Conservation (phyloP, 2,888 invertebrate genomes). For the Drosophila trichaetosa region DNA sequence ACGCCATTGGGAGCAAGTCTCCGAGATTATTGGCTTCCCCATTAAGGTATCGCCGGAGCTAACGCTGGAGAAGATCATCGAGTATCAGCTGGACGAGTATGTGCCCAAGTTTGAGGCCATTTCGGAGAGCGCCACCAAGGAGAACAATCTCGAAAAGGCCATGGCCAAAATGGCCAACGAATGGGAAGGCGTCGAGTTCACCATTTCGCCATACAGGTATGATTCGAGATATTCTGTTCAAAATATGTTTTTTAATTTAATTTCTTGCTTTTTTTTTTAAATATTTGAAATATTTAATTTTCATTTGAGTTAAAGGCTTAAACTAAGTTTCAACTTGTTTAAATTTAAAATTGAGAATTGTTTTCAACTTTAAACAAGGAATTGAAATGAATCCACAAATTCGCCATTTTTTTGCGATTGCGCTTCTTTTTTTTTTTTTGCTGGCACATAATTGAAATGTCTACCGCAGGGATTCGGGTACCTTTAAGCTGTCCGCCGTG, state of each 20-base stretch:
- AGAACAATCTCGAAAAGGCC: constrained; percentile 95
- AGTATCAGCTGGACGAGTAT: constrained; percentile 95
- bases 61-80: constrained; percentile 94
- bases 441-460: constrained; percentile 47
- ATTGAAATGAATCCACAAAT: neutral
- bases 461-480: constrained; percentile 91
- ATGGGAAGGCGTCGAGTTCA: constrained; percentile 93
- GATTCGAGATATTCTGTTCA: neutral
- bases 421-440: neutral
- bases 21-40: constrained; percentile 97
- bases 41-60: constrained; percentile 93
- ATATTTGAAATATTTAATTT: neutral
- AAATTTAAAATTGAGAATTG: neutral
- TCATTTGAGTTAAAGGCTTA: neutral
- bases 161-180: constrained; percentile 95
- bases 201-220: constrained; percentile 88
- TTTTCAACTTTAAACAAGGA: neutral
- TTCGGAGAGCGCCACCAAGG: constrained; percentile 97
- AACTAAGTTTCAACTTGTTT: neutral
- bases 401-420: neutral
- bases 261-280: neutral
- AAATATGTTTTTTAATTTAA: neutral
- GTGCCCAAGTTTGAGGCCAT: constrained; percentile 95
- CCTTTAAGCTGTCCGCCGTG: constrained; percentile 94
- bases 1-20: constrained; percentile 97